A percentile compares a stretch with the other conserved stretches of the same genome.
Evolutionary conservation across 1,140 invertebrate species (phyloP).

Genomic region (Camponotus floridanus): DNA sequence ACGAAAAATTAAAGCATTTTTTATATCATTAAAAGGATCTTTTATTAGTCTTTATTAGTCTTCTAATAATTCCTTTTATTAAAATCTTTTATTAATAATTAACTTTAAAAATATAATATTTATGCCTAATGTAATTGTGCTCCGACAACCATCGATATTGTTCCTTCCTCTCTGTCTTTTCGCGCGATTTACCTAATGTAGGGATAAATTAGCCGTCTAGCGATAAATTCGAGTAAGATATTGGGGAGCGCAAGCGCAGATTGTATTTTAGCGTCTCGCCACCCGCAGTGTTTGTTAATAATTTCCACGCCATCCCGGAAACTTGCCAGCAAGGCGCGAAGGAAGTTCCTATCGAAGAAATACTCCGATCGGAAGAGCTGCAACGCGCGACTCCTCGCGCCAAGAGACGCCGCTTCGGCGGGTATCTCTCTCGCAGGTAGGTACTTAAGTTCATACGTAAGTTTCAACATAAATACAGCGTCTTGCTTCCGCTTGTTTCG

Average conservation of each 20-base stretch:
- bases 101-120: no score
- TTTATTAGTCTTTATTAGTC: no score
- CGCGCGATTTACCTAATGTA: background rate
- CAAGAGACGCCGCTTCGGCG: background rate
- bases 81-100: no score
- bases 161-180: no score
- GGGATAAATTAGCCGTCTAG: background rate
- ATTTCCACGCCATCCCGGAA: conserved; percentile 10
- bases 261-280: background rate
- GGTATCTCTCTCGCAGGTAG: background rate
- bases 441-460: conserved; percentile 43
- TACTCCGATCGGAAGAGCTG: conserved; percentile 31
- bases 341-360: conserved; percentile 27
- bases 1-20: no score
- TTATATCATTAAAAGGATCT: no score
- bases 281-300: conserved; percentile 2
- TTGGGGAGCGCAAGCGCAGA: background rate
- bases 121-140: no score
- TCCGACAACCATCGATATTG: no score
- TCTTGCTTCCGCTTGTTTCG: conserved; percentile 46
- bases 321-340: background rate
- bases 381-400: background rate
- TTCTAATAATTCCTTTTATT: no score
- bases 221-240: background rate
- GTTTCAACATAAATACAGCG: conserved; percentile 51